Evolutionary conservation across 2,113 vertebrate genomes (phyloP), one percentile per base, ranked within the genome.

Genomic region (Terrapene triunguis): DNA sequence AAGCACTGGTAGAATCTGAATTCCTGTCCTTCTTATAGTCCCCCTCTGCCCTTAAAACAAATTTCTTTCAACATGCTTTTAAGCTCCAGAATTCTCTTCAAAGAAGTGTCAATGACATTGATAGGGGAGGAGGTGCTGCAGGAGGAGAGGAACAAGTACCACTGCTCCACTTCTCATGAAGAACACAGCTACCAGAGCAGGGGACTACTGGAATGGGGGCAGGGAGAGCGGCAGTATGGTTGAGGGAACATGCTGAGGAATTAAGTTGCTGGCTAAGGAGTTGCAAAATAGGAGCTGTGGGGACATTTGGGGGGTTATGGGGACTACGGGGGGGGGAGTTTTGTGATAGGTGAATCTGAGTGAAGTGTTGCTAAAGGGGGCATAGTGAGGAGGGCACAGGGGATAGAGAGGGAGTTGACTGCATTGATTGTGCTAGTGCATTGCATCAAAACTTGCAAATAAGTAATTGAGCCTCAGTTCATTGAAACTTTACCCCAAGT

Each of bases 401-500:
- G 29, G 59, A 32, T 38, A 44, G 38, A 72, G 35, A 76, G 72
- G n/a, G 59, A 14, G 29, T 16, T 32, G 59, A 62, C 59, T 32
- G 29, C 59, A 62, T 62, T 32, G 32, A 32, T 62, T 62, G 13
- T 62, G 32, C 13, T 62, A 1, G 21, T 62, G n/a, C 27, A 4
- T 16, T 65, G 9, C 8, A 83, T 44, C 9, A 54, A 16, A 6
- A 76, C 13, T 54, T 76, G n/a, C 5, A 24, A 1, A 16, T 1
- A 19, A 2, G 10, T 22, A 2, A 51, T 3, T n/a, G 8, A 27
- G 16, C 59, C 89, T 84, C 55, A 22, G 62, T 5, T 8, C 44
- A 38, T 1, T 1, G 35, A 87, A 3, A 4, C 65, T 54, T 0
- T 27, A 35, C 8, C 80, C 27, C 22, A n/a, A 44, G 1, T 3